phyloP scores from a whole-genome alignment of 2,113 vertebrate species.

The Salvator merianae region DNA sequence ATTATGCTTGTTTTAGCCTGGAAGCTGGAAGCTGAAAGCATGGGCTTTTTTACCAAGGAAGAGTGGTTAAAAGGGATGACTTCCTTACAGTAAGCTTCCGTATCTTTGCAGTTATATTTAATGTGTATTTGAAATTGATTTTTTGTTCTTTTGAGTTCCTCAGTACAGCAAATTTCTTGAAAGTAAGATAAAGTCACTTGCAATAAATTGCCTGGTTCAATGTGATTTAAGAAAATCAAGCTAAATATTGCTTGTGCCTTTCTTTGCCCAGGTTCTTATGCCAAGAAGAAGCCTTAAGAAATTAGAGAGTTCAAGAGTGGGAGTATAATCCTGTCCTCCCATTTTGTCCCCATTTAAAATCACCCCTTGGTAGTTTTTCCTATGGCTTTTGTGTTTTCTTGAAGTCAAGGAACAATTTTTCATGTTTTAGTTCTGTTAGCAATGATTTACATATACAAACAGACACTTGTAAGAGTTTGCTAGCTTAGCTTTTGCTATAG shows the following conservation, averaged over 20 bases:
- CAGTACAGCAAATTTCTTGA: neutral
- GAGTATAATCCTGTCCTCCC: no score
- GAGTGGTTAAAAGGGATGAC: conserved; percentile 98
- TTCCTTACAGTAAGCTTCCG: conserved; percentile 88
- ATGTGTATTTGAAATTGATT: conserved; percentile 9
- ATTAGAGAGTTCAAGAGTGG: neutral
- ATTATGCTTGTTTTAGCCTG: conserved; percentile 98
- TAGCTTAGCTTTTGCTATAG: neutral
- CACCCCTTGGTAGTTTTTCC: neutral
- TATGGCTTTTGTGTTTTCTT: no score
- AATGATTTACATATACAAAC: no score
- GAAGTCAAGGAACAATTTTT: no score
- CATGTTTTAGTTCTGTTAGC: neutral
- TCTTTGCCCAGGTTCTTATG: neutral
- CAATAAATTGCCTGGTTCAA: neutral
- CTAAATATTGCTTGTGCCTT: neutral
- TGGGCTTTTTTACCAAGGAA: conserved; percentile 98
- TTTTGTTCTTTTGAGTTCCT: neutral
- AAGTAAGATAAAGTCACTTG: neutral
- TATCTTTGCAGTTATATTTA: neutral
- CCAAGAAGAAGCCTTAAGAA: neutral
- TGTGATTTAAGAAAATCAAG: neutral
- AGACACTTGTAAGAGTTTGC: no score
- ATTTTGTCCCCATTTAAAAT: neutral
- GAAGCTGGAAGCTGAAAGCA: conserved; percentile 94